Percentiles rank a stretch among this genome's conserved stretches.
These are phyloP conservation scores for Acromyrmex heyeri DNA, from an alignment of 1,140 invertebrate genomes.

Conservation along the genomic window DNA sequence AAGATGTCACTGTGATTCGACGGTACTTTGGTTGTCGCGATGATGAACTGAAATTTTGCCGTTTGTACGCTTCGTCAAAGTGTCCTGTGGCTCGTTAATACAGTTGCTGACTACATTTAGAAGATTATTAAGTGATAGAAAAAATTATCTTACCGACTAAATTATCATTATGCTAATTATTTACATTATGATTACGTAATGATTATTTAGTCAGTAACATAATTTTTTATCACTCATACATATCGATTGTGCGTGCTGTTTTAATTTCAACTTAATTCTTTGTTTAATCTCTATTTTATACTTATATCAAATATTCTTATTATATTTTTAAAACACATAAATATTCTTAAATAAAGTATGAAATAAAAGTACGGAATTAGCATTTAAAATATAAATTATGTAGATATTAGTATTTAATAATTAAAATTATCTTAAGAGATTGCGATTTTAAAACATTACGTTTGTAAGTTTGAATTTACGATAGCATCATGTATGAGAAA, in stretches of 20 bases:
- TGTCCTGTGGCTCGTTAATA: background rate
- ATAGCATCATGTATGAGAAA: background rate
- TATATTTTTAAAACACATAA: background rate
- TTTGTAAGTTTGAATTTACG: background rate
- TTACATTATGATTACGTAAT: too few species aligned
- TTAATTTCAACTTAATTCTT: background rate
- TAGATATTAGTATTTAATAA: background rate
- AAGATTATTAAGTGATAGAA: background rate
- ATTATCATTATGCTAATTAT: too few species aligned
- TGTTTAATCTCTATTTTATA: background rate
- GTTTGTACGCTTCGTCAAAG: slow-evolving; percentile 9
- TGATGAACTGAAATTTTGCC: background rate
- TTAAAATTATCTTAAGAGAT: background rate
- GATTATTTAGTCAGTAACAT: too few species aligned
- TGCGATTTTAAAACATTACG: background rate
- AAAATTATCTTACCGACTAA: too few species aligned
- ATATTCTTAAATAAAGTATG: background rate
- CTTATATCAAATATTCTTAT: background rate
- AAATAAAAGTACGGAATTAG: background rate
- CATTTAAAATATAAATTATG: background rate
- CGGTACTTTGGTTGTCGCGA: background rate
- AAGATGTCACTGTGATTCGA: slow-evolving; percentile 7
- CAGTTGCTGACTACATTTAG: background rate
- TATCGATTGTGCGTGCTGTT: too few species aligned
- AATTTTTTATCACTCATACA: too few species aligned